These are phyloP conservation scores for Endotricha flammealis DNA, from an alignment of 2,888 invertebrate species.

Conservation along the genomic window DNA sequence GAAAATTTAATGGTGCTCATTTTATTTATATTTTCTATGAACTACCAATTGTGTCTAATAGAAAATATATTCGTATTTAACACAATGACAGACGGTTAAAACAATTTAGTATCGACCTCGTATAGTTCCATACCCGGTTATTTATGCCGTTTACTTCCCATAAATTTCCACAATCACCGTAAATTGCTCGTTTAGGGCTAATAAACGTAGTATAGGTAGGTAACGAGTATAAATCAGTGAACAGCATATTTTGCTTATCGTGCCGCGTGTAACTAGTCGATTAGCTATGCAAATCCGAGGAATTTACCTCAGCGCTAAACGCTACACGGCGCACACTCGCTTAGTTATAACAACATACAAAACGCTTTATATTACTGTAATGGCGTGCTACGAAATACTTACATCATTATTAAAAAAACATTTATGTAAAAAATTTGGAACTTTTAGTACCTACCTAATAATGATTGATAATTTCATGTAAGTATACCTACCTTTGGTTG, in stretches of 20 bases:
- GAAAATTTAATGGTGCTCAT: too few relatives aligned
- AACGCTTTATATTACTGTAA: too few relatives aligned
- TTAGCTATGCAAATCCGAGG: conserved; percentile 59
- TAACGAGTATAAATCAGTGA: conserved; percentile 49
- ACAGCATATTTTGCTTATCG: conserved; percentile 49
- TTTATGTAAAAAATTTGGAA: too few relatives aligned
- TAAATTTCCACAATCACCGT: conserved; percentile 23
- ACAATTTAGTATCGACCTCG: conserved; percentile 3
- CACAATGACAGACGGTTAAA: not conserved
- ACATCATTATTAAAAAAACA: too few relatives aligned
- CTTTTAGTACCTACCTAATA: too few relatives aligned
- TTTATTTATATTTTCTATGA: too few relatives aligned
- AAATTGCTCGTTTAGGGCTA: conserved; percentile 42
- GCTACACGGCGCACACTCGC: conserved; percentile 21
- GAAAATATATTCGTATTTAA: conserved; percentile 1
- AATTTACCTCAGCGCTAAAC: conserved; percentile 48
- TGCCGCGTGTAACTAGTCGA: conserved; percentile 45
- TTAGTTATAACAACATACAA: too few relatives aligned
- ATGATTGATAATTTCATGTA: too few relatives aligned
- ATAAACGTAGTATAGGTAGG: conserved; percentile 36
- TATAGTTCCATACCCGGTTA: not conserved
- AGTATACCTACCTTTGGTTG: too few relatives aligned
- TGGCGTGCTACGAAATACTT: too few relatives aligned
- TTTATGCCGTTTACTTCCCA: conserved; percentile 6
- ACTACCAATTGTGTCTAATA: too few relatives aligned